These are phyloP conservation scores for Phlogophora meticulosa DNA, from an alignment of 2,888 invertebrate species.

Conservation along the genomic window DNA sequence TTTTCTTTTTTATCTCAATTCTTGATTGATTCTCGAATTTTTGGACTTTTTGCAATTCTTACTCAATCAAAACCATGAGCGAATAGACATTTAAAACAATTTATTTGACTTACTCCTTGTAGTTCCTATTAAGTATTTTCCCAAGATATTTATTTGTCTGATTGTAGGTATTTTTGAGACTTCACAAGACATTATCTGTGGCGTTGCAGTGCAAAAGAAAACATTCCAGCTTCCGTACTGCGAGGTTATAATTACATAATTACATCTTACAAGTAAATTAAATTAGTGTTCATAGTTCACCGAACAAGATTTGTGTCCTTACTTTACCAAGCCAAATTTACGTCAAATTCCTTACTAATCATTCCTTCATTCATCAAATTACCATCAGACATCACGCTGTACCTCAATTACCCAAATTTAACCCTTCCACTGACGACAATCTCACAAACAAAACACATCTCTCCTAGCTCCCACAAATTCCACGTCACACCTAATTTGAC, in stretches of 20 bases:
- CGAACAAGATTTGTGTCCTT: no score
- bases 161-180: background rate
- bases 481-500: slow-evolving; percentile 65
- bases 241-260: slow-evolving; percentile 59
- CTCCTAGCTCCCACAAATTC: slow-evolving; percentile 37
- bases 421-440: slow-evolving; percentile 32
- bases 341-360: background rate
- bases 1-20: background rate
- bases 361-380: slow-evolving; percentile 19
- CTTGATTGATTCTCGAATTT: background rate
- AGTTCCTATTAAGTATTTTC: slow-evolving; percentile 2
- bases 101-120: background rate
- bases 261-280: no score
- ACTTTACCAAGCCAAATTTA: background rate
- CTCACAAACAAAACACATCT: slow-evolving; percentile 24
- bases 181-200: slow-evolving; percentile 6
- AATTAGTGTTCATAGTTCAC: no score
- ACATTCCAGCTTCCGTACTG: slow-evolving; percentile 40
- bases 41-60: background rate
- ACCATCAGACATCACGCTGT: slow-evolving; percentile 25
- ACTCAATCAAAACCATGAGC: background rate
- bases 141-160: background rate
- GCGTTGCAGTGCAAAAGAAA: slow-evolving; percentile 19
- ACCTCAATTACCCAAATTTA: slow-evolving; percentile 28
- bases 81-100: background rate